phyloP scores from a whole-genome alignment of 2,797 vertebrate genomes.

The Epinephelus malabaricus region DNA sequence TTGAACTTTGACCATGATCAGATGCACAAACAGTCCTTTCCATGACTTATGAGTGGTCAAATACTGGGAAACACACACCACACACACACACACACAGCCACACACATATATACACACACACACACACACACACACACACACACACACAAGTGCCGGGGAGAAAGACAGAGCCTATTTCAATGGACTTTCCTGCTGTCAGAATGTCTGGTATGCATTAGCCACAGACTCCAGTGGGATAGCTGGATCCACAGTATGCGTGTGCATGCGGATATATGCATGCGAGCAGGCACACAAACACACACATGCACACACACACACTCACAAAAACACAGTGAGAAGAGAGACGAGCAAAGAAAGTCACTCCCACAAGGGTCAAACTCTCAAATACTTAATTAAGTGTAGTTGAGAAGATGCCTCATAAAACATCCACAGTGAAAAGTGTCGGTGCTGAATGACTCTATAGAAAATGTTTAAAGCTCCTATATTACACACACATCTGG shows the following conservation, averaged over 20 bases:
- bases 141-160: constrained; percentile 65
- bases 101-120: constrained; percentile 26
- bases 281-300: constrained; percentile 32
- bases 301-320: constrained; percentile 16
- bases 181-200: constrained; percentile 90
- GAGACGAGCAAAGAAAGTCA: constrained; percentile 37
- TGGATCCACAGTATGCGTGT: constrained; percentile 83
- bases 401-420: constrained; percentile 35
- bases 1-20: constrained; percentile 76
- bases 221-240: constrained; percentile 89
- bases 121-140: constrained; percentile 16
- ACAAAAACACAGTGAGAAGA: constrained; percentile 60
- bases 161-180: constrained; percentile 81
- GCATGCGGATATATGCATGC: constrained; percentile 58
- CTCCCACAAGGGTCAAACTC: constrained; percentile 60
- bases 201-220: constrained; percentile 90
- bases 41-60: constrained; percentile 79
- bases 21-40: constrained; percentile 72
- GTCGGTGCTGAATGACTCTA: constrained; percentile 1
- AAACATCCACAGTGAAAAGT: constrained; percentile 5
- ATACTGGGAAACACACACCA: constrained; percentile 54
- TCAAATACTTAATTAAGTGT: constrained; percentile 47
- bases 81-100: constrained; percentile 36
- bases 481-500: constrained; percentile 36
- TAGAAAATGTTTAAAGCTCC: not conserved